These are phyloP conservation scores for Meloe dianella DNA, from an alignment of 2,888 invertebrate species.

Conservation along the genomic window DNA sequence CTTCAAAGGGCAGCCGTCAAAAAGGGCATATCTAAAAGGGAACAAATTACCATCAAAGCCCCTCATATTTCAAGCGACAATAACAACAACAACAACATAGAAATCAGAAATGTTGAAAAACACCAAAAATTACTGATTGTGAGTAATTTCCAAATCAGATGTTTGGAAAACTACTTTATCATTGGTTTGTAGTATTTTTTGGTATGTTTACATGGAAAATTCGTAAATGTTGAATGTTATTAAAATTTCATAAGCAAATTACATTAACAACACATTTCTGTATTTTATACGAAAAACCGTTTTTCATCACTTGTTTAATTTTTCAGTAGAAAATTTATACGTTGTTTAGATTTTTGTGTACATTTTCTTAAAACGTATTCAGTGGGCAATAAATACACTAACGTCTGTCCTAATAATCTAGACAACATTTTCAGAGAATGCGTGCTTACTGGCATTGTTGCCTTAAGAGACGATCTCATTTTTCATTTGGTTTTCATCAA, in stretches of 20 bases:
- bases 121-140: too few relatives aligned
- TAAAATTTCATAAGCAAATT: too few relatives aligned
- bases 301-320: neutral
- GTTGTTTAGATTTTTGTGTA: slow-evolving; percentile 9
- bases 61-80: neutral
- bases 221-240: too few relatives aligned
- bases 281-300: neutral
- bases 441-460: neutral
- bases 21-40: slow-evolving; percentile 11
- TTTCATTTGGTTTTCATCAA: slow-evolving; percentile 4
- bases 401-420: slow-evolving; percentile 12
- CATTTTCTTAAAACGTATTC: neutral
- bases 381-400: slow-evolving; percentile 6
- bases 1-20: slow-evolving; percentile 12
- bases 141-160: too few relatives aligned
- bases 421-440: neutral
- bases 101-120: neutral
- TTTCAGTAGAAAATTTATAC: neutral
- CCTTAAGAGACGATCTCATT: neutral
- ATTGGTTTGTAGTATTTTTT: too few relatives aligned
- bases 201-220: too few relatives aligned
- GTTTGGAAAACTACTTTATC: too few relatives aligned
- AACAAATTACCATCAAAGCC: slow-evolving; percentile 5
- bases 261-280: neutral
- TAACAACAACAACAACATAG: neutral